Percentiles rank a stretch among this genome's conserved stretches.
Evolutionary conservation across 1,140 invertebrate genomes (phyloP).

Genomic region (Lepeophtheirus salmonis): DNA sequence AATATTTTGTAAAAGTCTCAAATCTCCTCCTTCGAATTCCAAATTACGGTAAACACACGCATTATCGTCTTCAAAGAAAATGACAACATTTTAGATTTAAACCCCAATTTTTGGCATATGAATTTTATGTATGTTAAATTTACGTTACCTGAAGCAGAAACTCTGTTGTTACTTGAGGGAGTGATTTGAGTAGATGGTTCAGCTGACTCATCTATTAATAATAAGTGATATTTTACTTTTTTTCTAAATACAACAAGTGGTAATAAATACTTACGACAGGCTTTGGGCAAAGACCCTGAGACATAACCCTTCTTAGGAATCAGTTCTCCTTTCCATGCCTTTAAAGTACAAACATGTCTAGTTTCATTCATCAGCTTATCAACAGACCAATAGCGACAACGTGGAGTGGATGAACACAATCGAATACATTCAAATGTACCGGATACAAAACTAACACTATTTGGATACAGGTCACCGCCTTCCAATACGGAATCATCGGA

Average conservation of each 20-base stretch:
- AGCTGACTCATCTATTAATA: background rate
- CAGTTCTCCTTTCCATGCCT: conserved; percentile 1
- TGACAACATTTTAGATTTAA: background rate
- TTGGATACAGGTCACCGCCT: background rate
- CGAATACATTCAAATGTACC: background rate
- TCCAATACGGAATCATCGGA: conserved; percentile 3
- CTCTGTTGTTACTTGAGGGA: background rate
- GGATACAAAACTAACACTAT: background rate
- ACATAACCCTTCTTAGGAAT: background rate
- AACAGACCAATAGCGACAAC: conserved; percentile 8
- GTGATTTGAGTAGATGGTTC: background rate
- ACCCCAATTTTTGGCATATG: no score
- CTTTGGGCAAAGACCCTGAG: conserved; percentile 9
- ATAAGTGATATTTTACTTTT: background rate
- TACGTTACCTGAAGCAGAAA: background rate
- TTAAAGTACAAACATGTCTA: background rate
- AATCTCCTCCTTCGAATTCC: conserved; percentile 9
- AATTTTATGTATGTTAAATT: background rate
- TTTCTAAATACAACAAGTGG: no score
- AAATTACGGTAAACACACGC: conserved; percentile 11
- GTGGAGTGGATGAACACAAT: background rate
- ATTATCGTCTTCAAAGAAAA: background rate
- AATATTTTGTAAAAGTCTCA: background rate
- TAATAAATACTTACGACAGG: conserved; percentile 7
- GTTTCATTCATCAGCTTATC: background rate